These are phyloP conservation scores for Tinea trinotella DNA, from an alignment of 2,888 invertebrate species.

Conservation along the genomic window DNA sequence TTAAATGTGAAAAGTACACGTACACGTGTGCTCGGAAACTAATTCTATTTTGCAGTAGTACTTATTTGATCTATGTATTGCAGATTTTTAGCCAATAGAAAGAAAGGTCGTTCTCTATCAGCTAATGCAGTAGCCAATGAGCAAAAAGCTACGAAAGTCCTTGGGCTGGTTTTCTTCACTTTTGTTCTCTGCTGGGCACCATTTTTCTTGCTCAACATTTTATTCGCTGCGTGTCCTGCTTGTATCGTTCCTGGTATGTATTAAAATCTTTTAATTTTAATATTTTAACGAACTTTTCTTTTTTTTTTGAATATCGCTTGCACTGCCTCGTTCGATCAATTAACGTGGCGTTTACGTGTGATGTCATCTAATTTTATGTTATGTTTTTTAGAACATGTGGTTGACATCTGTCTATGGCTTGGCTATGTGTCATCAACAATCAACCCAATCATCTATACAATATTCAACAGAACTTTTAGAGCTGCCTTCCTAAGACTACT, in stretches of 20 bases:
- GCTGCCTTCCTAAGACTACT: conserved; percentile 86
- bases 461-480: conserved; percentile 91
- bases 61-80: not conserved
- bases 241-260: conserved; percentile 80
- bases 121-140: conserved; percentile 91
- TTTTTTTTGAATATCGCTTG: no score
- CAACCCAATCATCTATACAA: conserved; percentile 94
- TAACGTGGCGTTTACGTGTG: no score
- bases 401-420: conserved; percentile 90
- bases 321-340: no score
- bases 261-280: no score
- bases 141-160: conserved; percentile 94
- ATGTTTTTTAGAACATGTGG: conserved; percentile 72
- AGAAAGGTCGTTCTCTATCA: conserved; percentile 79
- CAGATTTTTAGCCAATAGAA: conserved; percentile 80
- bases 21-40: no score
- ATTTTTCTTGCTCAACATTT: conserved; percentile 90
- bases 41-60: no score
- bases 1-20: no score
- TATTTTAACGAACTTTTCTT: no score
- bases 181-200: conserved; percentile 96
- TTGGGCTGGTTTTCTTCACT: conserved; percentile 92
- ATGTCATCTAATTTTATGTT: no score
- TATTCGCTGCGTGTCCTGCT: conserved; percentile 87
- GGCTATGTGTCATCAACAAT: conserved; percentile 94